Evolutionary conservation across 2,797 vertebrate genomes (phyloP).

Genomic region (Xenopus petersii): DNA sequence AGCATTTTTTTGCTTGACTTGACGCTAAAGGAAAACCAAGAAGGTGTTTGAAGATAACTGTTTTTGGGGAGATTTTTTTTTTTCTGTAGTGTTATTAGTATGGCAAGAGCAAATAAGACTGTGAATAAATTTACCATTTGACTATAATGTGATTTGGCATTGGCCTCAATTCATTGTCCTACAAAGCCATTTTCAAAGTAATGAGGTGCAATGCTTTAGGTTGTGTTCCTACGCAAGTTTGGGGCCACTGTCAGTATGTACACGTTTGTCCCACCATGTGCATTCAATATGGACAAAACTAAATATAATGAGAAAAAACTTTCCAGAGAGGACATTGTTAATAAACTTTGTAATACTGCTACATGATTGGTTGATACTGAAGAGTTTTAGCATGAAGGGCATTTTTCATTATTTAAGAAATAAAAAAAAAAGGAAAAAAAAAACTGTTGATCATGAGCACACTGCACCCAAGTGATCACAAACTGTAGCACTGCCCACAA

Average conservation of each 20-base stretch:
- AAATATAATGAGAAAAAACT: constrained; percentile 27
- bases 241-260: constrained; percentile 51
- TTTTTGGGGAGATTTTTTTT: constrained; percentile 51
- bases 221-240: not conserved
- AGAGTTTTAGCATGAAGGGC: constrained; percentile 76
- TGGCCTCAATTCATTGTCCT: constrained; percentile 25
- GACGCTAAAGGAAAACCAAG: constrained; percentile 49
- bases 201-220: constrained; percentile 17
- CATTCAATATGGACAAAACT: constrained; percentile 54
- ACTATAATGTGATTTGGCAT: constrained; percentile 52
- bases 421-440: constrained; percentile 47
- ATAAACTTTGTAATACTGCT: constrained; percentile 76
- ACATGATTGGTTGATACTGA: constrained; percentile 76
- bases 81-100: constrained; percentile 59
- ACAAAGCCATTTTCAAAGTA: constrained; percentile 26
- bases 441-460: not conserved
- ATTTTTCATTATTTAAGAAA: constrained; percentile 77
- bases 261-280: constrained; percentile 58
- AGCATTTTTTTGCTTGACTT: constrained; percentile 61
- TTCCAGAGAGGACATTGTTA: constrained; percentile 66
- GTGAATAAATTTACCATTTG: constrained; percentile 61
- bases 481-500: constrained; percentile 63
- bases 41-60: constrained; percentile 60
- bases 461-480: constrained; percentile 18
- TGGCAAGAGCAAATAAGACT: constrained; percentile 63